phyloP scores from a whole-genome alignment of 2,113 vertebrate genomes.

The Mormyrus lacerda region DNA sequence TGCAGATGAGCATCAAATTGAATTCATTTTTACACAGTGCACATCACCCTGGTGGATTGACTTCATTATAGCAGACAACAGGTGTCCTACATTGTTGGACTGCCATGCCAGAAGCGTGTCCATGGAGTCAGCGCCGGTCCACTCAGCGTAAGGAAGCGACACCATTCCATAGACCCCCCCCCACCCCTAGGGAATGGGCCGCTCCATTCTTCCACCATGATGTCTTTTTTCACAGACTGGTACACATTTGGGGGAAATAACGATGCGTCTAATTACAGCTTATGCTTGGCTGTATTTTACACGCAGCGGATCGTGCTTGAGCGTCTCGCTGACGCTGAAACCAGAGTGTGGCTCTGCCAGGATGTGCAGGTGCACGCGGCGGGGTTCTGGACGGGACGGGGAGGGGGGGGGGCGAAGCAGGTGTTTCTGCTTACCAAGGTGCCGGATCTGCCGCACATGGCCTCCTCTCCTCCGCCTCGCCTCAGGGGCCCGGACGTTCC shows the following conservation, averaged over 20 bases:
- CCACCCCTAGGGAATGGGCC: no score
- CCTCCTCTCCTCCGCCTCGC: no score
- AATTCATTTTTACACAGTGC: constrained; percentile 13
- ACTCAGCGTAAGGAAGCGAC: not conserved
- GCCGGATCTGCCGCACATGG: not conserved
- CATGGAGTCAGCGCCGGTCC: not conserved
- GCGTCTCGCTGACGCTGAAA: not conserved
- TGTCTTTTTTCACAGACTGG: not conserved
- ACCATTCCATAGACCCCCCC: not conserved
- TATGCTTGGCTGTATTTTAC: constrained; percentile 12
- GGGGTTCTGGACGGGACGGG: not conserved
- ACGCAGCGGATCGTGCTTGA: no score
- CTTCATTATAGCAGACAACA: constrained; percentile 3
- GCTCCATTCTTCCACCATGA: not conserved
- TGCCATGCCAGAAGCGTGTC: not conserved
- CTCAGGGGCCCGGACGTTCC: not conserved
- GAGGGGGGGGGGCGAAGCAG: not conserved
- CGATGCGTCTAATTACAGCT: not conserved
- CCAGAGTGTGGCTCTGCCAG: not conserved
- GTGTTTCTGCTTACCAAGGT: not conserved
- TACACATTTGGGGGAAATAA: not conserved
- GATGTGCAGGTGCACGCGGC: not conserved
- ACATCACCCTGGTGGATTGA: constrained; percentile 15
- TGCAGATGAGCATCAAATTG: not conserved
- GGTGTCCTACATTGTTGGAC: constrained; percentile 6